A percentile compares a stretch with the other conserved stretches of the same genome.
These are phyloP conservation scores for Vireo griseus DNA, from an alignment of 2,797 vertebrate genomes.

Conservation along the genomic window DNA sequence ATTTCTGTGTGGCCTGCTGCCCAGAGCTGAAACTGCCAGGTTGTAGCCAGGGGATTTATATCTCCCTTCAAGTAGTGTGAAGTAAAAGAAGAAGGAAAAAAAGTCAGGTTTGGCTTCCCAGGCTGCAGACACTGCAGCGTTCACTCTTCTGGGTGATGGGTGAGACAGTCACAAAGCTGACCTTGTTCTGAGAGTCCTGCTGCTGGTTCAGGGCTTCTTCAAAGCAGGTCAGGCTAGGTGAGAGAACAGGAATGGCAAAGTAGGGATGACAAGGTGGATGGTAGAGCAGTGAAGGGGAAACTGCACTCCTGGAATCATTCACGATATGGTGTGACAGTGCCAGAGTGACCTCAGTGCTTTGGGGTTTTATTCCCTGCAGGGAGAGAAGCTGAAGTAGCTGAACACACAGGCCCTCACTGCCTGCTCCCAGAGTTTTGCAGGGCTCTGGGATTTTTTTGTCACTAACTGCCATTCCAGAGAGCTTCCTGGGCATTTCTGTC, in stretches of 20 bases:
- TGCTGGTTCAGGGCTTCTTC: not conserved
- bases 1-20: slow-evolving; percentile 42
- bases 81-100: not conserved
- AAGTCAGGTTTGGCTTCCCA: not conserved
- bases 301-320: accelerated
- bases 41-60: slow-evolving; percentile 1
- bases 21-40: slow-evolving; percentile 33
- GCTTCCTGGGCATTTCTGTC: not conserved
- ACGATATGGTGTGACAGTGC: not conserved
- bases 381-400: not conserved
- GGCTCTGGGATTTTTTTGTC: not conserved
- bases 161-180: not conserved
- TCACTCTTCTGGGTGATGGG: not conserved
- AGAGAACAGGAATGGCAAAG: not conserved
- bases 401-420: not conserved
- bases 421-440: not conserved
- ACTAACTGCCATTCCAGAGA: not conserved
- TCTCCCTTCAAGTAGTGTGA: not conserved
- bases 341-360: not conserved
- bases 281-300: not conserved
- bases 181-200: not conserved
- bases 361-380: not conserved
- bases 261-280: accelerated
- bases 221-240: not conserved
- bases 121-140: not conserved